Percentiles rank a stretch among this genome's conserved stretches.
Evolutionary conservation across 2,113 vertebrate species (phyloP).

Genomic region (Atlantisia rogersi): DNA sequence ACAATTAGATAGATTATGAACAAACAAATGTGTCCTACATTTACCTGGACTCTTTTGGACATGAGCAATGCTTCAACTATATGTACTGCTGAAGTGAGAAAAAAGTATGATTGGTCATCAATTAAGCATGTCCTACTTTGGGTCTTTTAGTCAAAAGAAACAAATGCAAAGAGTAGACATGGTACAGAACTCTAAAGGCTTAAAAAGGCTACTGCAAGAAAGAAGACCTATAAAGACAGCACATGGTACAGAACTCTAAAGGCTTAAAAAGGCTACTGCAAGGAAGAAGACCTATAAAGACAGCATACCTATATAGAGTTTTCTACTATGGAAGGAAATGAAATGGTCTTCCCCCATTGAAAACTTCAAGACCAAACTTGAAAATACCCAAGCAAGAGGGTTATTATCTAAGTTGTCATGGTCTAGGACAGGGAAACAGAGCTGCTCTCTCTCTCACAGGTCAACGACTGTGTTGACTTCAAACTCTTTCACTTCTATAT

Average conservation of each 20-base stretch:
- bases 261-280: neutral
- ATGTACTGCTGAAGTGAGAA: neutral
- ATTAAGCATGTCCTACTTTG: neutral
- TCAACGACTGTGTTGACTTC: neutral
- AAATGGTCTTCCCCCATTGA: neutral
- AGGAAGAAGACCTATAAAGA: neutral
- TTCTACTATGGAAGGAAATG: neutral
- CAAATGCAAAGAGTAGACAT: neutral
- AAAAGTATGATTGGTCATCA: neutral
- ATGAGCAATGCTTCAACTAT: rapidly evolving
- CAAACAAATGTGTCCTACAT: neutral
- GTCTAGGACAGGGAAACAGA: neutral
- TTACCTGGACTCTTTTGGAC: neutral
- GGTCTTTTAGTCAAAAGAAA: neutral
- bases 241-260: too few species aligned
- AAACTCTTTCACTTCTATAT: neutral
- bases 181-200: neutral
- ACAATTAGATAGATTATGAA: neutral
- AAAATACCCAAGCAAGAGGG: neutral
- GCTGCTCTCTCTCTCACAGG: neutral
- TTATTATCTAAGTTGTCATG: neutral
- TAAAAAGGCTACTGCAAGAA: neutral
- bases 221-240: neutral
- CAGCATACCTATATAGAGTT: neutral
- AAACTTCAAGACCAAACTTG: neutral